phyloP scores from a whole-genome alignment of 2,888 invertebrate species.

The Athalia circularis region DNA sequence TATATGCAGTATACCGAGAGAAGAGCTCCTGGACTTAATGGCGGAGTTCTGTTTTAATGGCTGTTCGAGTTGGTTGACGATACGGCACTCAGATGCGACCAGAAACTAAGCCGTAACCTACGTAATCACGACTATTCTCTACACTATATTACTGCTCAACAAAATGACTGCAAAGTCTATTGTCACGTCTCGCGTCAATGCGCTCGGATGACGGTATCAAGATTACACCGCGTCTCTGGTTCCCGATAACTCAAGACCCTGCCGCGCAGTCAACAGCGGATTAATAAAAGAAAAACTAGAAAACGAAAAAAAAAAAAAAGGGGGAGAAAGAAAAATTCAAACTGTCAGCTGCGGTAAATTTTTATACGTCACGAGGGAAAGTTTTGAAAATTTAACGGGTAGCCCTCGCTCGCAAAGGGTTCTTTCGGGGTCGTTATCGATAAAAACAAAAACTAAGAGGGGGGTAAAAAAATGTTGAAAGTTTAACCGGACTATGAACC shows the following conservation, averaged over 20 bases:
- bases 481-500: conserved; percentile 34
- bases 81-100: conserved; percentile 41
- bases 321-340: not conserved
- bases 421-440: conserved; percentile 24
- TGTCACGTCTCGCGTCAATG: conserved; percentile 3
- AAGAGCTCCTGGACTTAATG: conserved; percentile 53
- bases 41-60: conserved; percentile 57
- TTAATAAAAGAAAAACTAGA: not conserved
- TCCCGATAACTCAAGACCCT: not conserved
- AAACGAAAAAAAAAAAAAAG: not conserved
- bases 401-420: conserved; percentile 8
- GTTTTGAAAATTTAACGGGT: conserved; percentile 2
- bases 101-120: conserved; percentile 42
- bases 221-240: not conserved
- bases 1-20: conserved; percentile 5
- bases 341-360: conserved; percentile 20
- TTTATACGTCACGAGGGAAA: not conserved
- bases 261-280: not conserved
- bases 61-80: conserved; percentile 48
- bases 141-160: not conserved
- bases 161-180: conserved; percentile 22
- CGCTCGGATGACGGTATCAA: not conserved
- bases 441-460: not conserved
- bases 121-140: conserved; percentile 36
- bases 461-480: not conserved